A percentile compares a stretch with the other conserved stretches of the same genome.
Conservation (phyloP, 2,888 invertebrate genomes). For the Eupithecia vulgata region DNA sequence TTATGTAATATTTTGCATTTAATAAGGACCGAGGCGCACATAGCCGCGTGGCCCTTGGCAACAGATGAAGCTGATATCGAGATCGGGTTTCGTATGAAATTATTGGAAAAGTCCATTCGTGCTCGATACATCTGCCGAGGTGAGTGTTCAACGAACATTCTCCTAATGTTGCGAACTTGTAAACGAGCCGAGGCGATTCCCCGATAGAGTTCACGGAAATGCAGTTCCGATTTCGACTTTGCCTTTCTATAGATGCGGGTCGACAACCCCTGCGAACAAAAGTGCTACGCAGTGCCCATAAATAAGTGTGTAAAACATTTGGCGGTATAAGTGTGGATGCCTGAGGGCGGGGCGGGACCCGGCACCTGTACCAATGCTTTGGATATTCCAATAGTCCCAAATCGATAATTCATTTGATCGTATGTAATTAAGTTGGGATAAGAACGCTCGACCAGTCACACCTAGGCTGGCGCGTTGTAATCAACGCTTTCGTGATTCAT, state of each 20-base stretch:
- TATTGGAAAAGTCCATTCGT: constrained; percentile 81
- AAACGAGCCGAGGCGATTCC: constrained; percentile 51
- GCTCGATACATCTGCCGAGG: constrained; percentile 74
- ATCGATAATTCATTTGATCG: constrained; percentile 80
- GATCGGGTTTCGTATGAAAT: constrained; percentile 78
- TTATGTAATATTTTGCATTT: constrained; percentile 82
- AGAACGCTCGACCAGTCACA: constrained; percentile 67
- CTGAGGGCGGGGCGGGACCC: constrained; percentile 70
- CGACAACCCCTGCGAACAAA: constrained; percentile 47
- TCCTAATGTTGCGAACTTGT: constrained; percentile 46
- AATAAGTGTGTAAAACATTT: constrained; percentile 56
- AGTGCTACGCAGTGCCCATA: constrained; percentile 54
- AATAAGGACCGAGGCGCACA: constrained; percentile 72
- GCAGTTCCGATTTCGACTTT: constrained; percentile 24
- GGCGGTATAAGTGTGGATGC: constrained; percentile 65
- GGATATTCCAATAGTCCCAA: constrained; percentile 63
- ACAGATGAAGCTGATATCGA: constrained; percentile 74
- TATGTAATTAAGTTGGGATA: constrained; percentile 76
- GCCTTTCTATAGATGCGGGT: constrained; percentile 30
- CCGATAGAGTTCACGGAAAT: constrained; percentile 24
- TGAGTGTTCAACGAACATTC: constrained; percentile 59
- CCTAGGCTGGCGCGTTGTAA: constrained; percentile 59
- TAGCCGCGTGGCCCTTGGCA: constrained; percentile 72
- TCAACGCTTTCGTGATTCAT: constrained; percentile 63
- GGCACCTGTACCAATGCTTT: constrained; percentile 76